phyloP scores from a whole-genome alignment of 37 sponge, comb jelly and placozoan genomes.

The Agelas oroides region DNA sequence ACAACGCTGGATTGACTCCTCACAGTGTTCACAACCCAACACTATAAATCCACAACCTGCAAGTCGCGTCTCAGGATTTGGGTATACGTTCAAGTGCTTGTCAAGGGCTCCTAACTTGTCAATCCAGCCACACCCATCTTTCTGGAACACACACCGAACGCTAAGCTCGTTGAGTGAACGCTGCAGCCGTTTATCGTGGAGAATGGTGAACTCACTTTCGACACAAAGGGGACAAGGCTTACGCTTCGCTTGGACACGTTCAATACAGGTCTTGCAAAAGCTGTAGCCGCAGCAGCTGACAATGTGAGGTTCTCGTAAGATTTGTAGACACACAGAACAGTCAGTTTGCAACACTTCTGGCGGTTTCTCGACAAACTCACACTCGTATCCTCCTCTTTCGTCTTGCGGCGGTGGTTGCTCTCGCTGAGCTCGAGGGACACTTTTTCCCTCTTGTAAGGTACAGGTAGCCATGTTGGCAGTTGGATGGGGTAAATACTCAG shows the following conservation, averaged over 20 bases:
- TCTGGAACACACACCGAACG: conserved; percentile 5
- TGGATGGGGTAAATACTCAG: too few relatives aligned
- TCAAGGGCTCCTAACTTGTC: conserved; percentile 40
- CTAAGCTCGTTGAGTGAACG: conserved; percentile 1
- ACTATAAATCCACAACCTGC: conserved; percentile 20
- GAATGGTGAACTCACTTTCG: conserved; percentile 7
- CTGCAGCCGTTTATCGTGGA: conserved; percentile 17
- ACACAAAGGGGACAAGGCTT: conserved; percentile 35
- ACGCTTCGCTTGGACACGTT: neutral
- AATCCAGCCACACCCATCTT: conserved; percentile 44
- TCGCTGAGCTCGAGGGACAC: neutral
- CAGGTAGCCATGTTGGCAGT: neutral
- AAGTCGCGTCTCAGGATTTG: neutral
- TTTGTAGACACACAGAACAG: conserved; percentile 39
- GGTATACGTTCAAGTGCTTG: conserved; percentile 4
- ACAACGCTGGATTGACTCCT: neutral
- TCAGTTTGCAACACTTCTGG: conserved; percentile 7
- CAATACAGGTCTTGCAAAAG: conserved; percentile 35
- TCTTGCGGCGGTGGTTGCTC: neutral
- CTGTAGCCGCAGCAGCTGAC: conserved; percentile 47
- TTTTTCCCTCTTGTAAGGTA: neutral
- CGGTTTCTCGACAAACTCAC: conserved; percentile 24
- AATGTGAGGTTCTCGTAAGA: conserved; percentile 35
- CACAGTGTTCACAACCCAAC: conserved; percentile 15
- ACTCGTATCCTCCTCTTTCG: conserved; percentile 7